Conservation (phyloP, 2,113 vertebrate species). For the Columbina picui region DNA sequence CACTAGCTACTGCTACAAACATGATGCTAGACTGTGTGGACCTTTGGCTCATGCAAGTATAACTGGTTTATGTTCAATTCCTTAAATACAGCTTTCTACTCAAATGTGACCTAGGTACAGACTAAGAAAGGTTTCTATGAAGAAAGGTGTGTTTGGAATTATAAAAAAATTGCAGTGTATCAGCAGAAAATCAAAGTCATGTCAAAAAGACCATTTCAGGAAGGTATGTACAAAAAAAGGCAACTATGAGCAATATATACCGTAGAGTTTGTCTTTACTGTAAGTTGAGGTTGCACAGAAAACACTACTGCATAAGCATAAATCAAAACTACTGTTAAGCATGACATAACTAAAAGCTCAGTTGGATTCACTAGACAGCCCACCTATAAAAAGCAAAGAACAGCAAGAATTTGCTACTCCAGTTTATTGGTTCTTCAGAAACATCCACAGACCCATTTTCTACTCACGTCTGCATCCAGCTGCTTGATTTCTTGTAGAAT, state of each 20-base stretch:
- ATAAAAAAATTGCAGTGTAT: not conserved
- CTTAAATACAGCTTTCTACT: not conserved
- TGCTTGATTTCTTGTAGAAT: slow-evolving; percentile 88
- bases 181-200: not conserved
- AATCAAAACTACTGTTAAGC: not conserved
- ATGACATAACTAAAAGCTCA: not conserved
- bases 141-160: not conserved
- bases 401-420: not conserved
- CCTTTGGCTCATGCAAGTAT: not conserved
- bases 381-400: not conserved
- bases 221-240: not conserved
- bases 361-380: not conserved
- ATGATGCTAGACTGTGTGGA: not conserved
- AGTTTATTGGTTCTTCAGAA: not conserved
- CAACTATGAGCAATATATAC: not conserved
- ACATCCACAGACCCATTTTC: not conserved
- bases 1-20: not conserved
- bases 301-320: not conserved
- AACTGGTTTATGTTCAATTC: not conserved
- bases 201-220: not conserved
- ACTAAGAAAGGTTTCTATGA: not conserved
- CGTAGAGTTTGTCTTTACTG: not conserved
- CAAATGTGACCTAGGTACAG: not conserved
- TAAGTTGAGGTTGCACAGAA: not conserved
- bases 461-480: slow-evolving; percentile 90